Percentiles rank a stretch among this genome's conserved stretches.
phyloP scores from a whole-genome alignment of 2,797 vertebrate species.

The Centroberyx gerrardi region DNA sequence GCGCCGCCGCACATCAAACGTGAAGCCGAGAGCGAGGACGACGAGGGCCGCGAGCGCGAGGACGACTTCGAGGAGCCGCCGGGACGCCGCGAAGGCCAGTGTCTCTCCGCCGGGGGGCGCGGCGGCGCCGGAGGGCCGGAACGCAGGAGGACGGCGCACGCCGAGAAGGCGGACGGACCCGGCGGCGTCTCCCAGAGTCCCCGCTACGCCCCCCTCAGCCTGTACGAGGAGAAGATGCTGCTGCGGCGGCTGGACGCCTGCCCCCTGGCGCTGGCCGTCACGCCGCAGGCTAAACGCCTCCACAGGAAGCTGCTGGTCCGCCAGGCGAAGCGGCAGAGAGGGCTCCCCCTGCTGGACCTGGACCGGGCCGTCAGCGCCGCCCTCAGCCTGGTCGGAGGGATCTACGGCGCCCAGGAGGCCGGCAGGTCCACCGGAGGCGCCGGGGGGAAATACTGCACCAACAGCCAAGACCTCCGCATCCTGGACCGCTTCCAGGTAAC shows the following conservation, averaged over 20 bases:
- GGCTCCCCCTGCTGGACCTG: constrained; percentile 93
- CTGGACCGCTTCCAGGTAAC: constrained; percentile 97
- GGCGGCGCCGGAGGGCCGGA: constrained; percentile 55
- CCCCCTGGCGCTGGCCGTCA: constrained; percentile 91
- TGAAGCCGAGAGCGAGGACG: constrained; percentile 94
- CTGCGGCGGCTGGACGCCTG: constrained; percentile 92
- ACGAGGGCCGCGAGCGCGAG: constrained; percentile 83
- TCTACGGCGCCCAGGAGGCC: constrained; percentile 88
- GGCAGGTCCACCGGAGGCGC: constrained; percentile 56
- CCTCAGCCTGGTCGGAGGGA: constrained; percentile 91
- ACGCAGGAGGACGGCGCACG: constrained; percentile 81
- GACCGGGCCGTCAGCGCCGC: constrained; percentile 91
- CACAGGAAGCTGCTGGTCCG: constrained; percentile 92
- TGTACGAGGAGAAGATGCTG: constrained; percentile 94
- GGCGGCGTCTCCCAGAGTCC: constrained; percentile 47
- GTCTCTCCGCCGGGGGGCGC: background rate
- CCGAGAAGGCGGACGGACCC: constrained; percentile 73
- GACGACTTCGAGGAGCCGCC: constrained; percentile 82
- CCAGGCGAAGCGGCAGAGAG: constrained; percentile 92
- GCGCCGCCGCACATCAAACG: constrained; percentile 90
- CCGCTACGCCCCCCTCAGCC: constrained; percentile 84
- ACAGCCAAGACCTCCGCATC: constrained; percentile 92
- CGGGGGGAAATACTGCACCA: constrained; percentile 84
- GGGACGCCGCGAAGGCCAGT: constrained; percentile 66
- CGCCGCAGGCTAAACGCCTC: constrained; percentile 91